phyloP scores from a whole-genome alignment of 2,113 vertebrate genomes.

The Salvelinus fontinalis region DNA sequence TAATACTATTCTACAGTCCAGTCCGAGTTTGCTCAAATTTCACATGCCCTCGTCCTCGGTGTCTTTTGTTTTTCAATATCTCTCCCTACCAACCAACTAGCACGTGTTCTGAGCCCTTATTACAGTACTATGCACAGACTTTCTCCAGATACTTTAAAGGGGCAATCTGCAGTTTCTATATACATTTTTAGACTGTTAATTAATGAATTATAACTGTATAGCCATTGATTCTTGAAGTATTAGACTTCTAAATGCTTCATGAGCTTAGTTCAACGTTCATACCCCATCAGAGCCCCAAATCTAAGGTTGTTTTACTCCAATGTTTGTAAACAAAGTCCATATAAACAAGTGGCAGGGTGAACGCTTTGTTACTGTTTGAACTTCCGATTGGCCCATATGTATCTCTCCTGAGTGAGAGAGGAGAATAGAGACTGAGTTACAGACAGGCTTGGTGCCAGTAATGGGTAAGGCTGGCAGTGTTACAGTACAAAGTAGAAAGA shows the following conservation, averaged over 20 bases:
- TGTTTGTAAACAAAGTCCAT: too few species aligned
- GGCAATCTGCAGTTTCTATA: background rate
- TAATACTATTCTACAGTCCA: background rate
- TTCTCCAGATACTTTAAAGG: too few species aligned
- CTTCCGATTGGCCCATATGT: background rate
- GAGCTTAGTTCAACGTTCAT: too few species aligned
- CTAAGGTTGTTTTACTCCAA: too few species aligned
- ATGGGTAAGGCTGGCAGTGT: constrained; percentile 42
- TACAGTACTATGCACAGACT: too few species aligned
- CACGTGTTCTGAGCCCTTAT: too few species aligned
- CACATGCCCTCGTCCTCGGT: background rate
- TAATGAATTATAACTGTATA: too few species aligned
- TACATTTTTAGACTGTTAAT: too few species aligned
- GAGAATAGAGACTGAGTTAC: constrained; percentile 21
- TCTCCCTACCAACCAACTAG: background rate
- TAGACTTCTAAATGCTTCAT: too few species aligned
- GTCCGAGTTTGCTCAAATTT: background rate
- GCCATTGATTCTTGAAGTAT: too few species aligned
- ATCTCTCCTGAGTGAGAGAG: background rate
- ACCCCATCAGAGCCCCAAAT: too few species aligned
- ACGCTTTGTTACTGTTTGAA: background rate
- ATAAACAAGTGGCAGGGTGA: too few species aligned
- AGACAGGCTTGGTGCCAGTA: constrained; percentile 34
- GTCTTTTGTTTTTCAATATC: background rate
- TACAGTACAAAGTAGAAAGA: constrained; percentile 43